Evolutionary conservation across 2,888 invertebrate species (phyloP).

Genomic region (Catocala fraxini): DNA sequence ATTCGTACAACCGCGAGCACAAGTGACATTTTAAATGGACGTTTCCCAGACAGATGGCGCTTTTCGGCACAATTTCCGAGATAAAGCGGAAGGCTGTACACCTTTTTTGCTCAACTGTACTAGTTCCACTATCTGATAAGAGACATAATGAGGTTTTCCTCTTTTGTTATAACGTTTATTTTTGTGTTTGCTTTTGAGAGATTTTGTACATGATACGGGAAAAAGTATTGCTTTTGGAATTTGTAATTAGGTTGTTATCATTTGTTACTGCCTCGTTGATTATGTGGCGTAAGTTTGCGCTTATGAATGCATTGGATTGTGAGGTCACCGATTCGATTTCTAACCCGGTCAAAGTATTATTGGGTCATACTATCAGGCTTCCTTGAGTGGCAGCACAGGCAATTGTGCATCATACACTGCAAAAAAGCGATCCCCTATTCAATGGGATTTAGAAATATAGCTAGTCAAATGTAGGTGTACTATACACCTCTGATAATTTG

Average conservation of each 20-base stretch:
- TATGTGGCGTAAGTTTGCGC: too few relatives aligned
- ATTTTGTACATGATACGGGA: not conserved
- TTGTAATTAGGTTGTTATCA: not conserved
- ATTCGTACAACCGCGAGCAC: slow-evolving; percentile 11
- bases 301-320: too few relatives aligned
- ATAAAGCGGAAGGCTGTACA: slow-evolving; percentile 33
- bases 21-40: slow-evolving; percentile 42
- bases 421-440: too few relatives aligned
- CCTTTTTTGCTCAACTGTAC: slow-evolving; percentile 39
- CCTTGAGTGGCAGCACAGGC: too few relatives aligned
- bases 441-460: too few relatives aligned
- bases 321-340: too few relatives aligned
- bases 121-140: slow-evolving; percentile 43
- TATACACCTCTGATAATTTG: too few relatives aligned
- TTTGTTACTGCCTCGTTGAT: too few relatives aligned
- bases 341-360: too few relatives aligned
- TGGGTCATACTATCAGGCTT: too few relatives aligned
- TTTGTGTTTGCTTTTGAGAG: slow-evolving; percentile 17
- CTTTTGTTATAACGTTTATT: slow-evolving; percentile 22
- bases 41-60: slow-evolving; percentile 38
- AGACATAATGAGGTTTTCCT: slow-evolving; percentile 43
- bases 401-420: too few relatives aligned
- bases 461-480: too few relatives aligned
- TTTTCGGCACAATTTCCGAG: slow-evolving; percentile 45
- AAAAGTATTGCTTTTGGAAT: not conserved